These are phyloP conservation scores for Marmota flaviventris DNA, from an alignment of 2,113 vertebrate genomes.

Conservation along the genomic window DNA sequence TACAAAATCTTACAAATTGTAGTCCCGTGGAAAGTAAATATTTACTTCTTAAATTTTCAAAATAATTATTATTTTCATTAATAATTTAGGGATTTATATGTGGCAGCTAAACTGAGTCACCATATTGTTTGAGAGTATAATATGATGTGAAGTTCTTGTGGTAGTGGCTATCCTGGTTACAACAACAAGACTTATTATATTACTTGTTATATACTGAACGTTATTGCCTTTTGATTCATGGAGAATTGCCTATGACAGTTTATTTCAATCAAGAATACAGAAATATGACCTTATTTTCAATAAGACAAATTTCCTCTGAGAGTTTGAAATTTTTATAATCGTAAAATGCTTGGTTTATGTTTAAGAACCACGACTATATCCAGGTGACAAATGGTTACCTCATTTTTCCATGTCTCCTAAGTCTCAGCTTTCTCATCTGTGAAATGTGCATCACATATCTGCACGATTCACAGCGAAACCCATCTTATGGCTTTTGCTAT, in stretches of 20 bases:
- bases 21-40: constrained; percentile 48
- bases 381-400: neutral
- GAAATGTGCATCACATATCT: neutral
- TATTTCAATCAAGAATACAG: neutral
- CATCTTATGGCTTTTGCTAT: neutral
- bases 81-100: constrained; percentile 35
- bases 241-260: neutral
- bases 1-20: constrained; percentile 17
- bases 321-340: neutral
- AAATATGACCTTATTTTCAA: neutral
- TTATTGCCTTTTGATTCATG: neutral
- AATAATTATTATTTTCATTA: neutral
- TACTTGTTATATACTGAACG: neutral
- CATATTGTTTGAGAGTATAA: neutral
- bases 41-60: constrained; percentile 24
- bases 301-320: neutral
- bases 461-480: constrained; percentile 24
- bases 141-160: neutral
- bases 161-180: neutral
- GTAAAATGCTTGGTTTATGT: neutral
- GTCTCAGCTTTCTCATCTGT: constrained; percentile 48
- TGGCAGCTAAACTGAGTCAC: neutral
- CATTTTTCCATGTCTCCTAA: neutral
- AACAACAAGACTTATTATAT: neutral
- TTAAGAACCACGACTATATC: neutral